phyloP scores from a whole-genome alignment of 2,888 invertebrate genomes.

The Atherix ibis region DNA sequence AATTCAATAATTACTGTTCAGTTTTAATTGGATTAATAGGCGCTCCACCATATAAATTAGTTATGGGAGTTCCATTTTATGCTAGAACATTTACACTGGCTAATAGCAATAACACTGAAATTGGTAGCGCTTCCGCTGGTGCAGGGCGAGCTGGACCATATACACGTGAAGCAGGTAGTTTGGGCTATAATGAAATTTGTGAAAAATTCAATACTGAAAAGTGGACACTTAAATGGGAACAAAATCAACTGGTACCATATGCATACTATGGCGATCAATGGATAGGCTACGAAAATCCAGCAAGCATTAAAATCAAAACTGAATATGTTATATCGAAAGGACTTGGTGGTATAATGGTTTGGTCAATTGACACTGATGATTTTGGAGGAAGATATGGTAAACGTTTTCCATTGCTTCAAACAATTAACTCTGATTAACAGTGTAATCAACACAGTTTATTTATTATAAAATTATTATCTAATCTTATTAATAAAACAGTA shows the following conservation, averaged over 20 bases:
- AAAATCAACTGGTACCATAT: slow-evolving; percentile 43
- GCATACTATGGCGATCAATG: slow-evolving; percentile 42
- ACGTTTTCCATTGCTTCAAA: slow-evolving; percentile 42
- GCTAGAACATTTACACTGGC: slow-evolving; percentile 49
- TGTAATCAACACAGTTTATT: too few species aligned
- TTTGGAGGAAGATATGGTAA: slow-evolving; percentile 46
- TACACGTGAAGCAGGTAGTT: slow-evolving; percentile 43
- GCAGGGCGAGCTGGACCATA: slow-evolving; percentile 45
- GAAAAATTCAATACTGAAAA: slow-evolving; percentile 33
- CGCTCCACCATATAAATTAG: slow-evolving; percentile 43
- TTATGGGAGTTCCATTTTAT: slow-evolving; percentile 54
- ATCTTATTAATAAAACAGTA: too few species aligned
- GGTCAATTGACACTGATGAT: slow-evolving; percentile 71
- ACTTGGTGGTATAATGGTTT: slow-evolving; percentile 53
- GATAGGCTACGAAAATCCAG: slow-evolving; percentile 50
- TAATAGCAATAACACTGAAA: slow-evolving; percentile 27
- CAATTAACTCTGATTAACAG: slow-evolving; percentile 37
- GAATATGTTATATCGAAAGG: slow-evolving; percentile 29
- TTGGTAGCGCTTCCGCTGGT: slow-evolving; percentile 42
- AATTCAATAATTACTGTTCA: slow-evolving; percentile 3
- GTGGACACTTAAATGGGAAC: slow-evolving; percentile 41
- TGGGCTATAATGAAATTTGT: slow-evolving; percentile 61
- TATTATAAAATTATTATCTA: too few species aligned
- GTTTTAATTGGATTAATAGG: slow-evolving; percentile 28
- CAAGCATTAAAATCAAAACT: slow-evolving; percentile 34